A percentile compares a stretch with the other conserved stretches of the same genome.
phyloP scores from a whole-genome alignment of 2,888 invertebrate species.

The Listrodromus nycthemerus region DNA sequence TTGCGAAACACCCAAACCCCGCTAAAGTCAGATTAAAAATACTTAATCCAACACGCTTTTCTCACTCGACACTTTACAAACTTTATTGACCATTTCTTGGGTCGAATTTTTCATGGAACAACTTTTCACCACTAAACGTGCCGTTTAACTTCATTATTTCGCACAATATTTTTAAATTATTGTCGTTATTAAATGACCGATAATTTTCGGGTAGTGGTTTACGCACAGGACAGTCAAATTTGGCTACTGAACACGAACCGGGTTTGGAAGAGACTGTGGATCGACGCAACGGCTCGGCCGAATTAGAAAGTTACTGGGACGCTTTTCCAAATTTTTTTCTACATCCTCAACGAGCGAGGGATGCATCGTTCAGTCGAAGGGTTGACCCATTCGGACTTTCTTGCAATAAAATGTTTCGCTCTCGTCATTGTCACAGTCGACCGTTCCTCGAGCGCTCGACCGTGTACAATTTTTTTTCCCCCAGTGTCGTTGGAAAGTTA shows the following conservation, averaged over 20 bases:
- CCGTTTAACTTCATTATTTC: not conserved
- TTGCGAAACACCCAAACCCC: not conserved
- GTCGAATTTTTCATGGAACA: not conserved
- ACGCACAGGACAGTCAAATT: not conserved
- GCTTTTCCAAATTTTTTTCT: constrained; percentile 68
- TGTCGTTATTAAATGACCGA: not conserved
- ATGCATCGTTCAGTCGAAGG: constrained; percentile 58
- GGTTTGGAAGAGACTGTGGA: constrained; percentile 58
- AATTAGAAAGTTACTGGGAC: constrained; percentile 71
- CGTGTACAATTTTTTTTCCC: constrained; percentile 57
- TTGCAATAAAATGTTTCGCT: constrained; percentile 59
- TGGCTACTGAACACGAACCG: constrained; percentile 29
- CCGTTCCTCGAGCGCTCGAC: constrained; percentile 50
- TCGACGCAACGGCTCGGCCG: constrained; percentile 44
- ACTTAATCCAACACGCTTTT: not conserved
- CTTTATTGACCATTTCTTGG: not conserved
- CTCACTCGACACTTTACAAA: not conserved
- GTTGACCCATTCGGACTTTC: constrained; percentile 59
- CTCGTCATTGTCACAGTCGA: constrained; percentile 42
- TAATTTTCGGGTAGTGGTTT: constrained; percentile 6
- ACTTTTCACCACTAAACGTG: not conserved
- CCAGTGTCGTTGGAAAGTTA: constrained; percentile 65
- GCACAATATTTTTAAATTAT: not conserved
- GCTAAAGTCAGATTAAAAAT: not conserved
- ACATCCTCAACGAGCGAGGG: constrained; percentile 44